Evolutionary conservation across 2,888 invertebrate genomes (phyloP), one percentile per base, ranked within the genome.

Genomic region (Orthosia gracilis): DNA sequence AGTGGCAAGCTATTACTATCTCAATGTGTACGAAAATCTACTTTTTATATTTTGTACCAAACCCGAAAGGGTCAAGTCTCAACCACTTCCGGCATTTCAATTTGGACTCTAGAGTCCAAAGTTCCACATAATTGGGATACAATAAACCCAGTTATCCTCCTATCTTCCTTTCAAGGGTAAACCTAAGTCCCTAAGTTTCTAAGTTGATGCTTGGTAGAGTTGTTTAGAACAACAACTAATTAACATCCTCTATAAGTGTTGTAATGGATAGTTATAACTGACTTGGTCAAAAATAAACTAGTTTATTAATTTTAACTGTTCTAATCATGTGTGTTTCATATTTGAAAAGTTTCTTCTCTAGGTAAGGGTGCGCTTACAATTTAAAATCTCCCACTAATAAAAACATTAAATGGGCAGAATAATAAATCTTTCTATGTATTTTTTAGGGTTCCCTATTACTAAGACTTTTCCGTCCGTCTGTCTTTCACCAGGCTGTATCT

Each of bases 41-140:
- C 40, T 1, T 40, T 23, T 55, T 23, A 49, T 5, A 21, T 17
- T 23, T 55, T 59, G 31, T 13, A 57, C 69, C 71, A 75, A n/a
- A 40, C n/a, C 62, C 13, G 47, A 69, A 72, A 64, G 45, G 70
- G 40, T 64, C 23, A 52, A 80, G 58, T 47, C 11, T 40, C 0
- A 15, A 47, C 62, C 63, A 73, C 64, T 70, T 62, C 72, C 68
- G 58, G 40, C 31, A 50, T 80, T 68, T 75, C 58, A 75, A 84
- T 75, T 68, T 71, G 21, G 11, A 52, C 65, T 67, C 47, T 31
- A 59, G 26, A 59, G 50, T 23, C n/a, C 47, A 65, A 84, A 84
- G 82, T 76, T 82, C 54, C 4, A 49, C 54, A 67, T 76, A 77
- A 76, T 71, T 70, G 65, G 57, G 21, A 73, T 50, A 73, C 52